Base-by-base conservation (phyloP, 2,888 invertebrate genomes). In the Ernsta delagoae region DNA sequence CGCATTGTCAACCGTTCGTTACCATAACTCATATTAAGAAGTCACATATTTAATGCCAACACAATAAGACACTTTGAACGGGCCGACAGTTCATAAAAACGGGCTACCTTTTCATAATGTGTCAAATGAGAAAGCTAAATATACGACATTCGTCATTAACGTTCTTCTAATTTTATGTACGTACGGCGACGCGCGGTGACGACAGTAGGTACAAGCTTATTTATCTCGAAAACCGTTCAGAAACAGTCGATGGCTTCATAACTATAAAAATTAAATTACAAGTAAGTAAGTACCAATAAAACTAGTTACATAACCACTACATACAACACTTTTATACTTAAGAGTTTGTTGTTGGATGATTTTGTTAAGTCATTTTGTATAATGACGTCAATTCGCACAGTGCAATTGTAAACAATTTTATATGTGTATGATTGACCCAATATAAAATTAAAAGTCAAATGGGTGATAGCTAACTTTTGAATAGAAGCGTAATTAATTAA, bases 81-180 rank as follows among this genome's bases (percentile, higher is more conserved):
- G 73, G 72, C 80, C 85, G 84, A 78, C 80, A 78, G 78, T 76
- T 76, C 81, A 79, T 85, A 86, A 86, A 85, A 86, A 85, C 79
- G 74, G 77, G 86, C 85, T 85, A 86, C 85, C 88, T 86, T 86
- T 88, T 86, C 86, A 86, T 82, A 79, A 78, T 78, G 78, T 83
- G 83, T 86, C 84, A 84, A 80, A 86, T 82, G 81, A 72, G 78
- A 81, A 79, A 88, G 85, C 84, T 89, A 86, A 87, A 89, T 87
- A 89, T 88, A 89, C 81, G 86, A 83, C 89, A 87, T 88, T 85
- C 83, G 85, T 90, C 88, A 87, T 86, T 89, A 87, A 81, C 74
- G 80, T 77, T 78, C 77, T 77, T 84, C 86, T 86, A 86, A 88
- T 86, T 88, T 88, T 87, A 87, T 83, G 82, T 83, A 78, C 79